These are phyloP conservation scores for Adrianichthys oophorus DNA, from an alignment of 2,797 vertebrate species.

Conservation along the genomic window DNA sequence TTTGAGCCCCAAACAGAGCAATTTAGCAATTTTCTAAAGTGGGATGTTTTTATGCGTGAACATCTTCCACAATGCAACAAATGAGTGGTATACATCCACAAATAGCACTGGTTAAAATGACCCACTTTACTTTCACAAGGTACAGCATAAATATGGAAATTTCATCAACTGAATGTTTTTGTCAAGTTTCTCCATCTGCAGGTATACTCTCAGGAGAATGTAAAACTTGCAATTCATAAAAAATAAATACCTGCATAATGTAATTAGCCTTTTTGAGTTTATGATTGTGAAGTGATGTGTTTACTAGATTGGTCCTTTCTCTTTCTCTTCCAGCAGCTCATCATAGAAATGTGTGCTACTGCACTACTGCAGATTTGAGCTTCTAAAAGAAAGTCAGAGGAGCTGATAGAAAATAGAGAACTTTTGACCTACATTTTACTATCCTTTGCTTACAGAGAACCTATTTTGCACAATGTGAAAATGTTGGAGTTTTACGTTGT, in stretches of 20 bases:
- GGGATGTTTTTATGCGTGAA: too few relatives aligned
- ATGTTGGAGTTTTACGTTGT: too few relatives aligned
- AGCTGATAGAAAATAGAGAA: conserved; percentile 29
- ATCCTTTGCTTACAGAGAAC: conserved; percentile 17
- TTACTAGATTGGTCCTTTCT: neutral
- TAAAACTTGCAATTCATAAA: neutral
- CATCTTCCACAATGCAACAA: too few relatives aligned
- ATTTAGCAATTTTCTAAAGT: too few relatives aligned
- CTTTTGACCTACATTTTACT: conserved; percentile 30
- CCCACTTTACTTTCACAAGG: too few relatives aligned
- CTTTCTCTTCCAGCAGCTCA: neutral
- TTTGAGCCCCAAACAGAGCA: too few relatives aligned
- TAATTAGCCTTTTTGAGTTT: neutral
- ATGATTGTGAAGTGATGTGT: neutral
- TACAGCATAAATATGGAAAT: too few relatives aligned
- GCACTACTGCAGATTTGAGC: neutral
- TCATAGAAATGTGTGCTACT: neutral
- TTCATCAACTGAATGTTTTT: too few relatives aligned
- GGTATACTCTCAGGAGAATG: too few relatives aligned
- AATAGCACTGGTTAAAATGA: too few relatives aligned
- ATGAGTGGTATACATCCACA: too few relatives aligned
- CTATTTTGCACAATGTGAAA: neutral
- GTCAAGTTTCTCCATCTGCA: too few relatives aligned
- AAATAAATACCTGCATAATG: neutral
- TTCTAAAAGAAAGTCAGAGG: conserved; percentile 3